Evolutionary conservation across 2,797 vertebrate species (phyloP).

Genomic region (Erpetoichthys calabaricus): DNA sequence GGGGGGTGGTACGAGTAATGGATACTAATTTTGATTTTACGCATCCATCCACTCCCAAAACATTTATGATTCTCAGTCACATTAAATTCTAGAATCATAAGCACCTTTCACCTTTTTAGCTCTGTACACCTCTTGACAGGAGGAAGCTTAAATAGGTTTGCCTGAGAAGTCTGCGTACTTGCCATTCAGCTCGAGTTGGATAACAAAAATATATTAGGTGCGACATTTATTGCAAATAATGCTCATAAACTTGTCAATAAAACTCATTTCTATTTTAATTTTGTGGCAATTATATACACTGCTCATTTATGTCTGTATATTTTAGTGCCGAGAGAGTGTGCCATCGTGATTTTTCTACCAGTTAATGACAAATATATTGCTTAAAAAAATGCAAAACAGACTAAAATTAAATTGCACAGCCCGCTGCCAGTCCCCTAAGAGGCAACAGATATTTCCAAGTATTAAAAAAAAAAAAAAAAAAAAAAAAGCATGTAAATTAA

Average conservation of each 20-base stretch:
- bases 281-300: background rate
- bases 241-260: background rate
- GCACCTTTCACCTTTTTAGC: too few relatives aligned
- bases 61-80: too few relatives aligned
- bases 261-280: background rate
- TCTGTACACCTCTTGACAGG: too few relatives aligned
- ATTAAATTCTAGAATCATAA: too few relatives aligned
- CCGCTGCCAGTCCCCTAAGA: conserved; percentile 43
- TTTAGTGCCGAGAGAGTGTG: background rate
- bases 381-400: conserved; percentile 19
- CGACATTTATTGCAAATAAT: background rate
- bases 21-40: too few relatives aligned
- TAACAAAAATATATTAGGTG: background rate
- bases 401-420: conserved; percentile 56
- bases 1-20: too few relatives aligned
- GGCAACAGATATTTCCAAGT: conserved; percentile 47
- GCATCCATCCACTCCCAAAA: too few relatives aligned
- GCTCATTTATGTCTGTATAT: background rate
- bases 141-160: background rate
- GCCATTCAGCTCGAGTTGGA: background rate
- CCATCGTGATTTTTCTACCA: background rate
- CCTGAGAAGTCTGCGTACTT: background rate
- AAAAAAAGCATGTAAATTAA: conserved; percentile 78
- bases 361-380: conserved; percentile 1
- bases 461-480: conserved; percentile 62